Evolutionary conservation across 2,888 invertebrate genomes (phyloP), one percentile per base, ranked within the genome.

Genomic region (Rhynchonema sp.): DNA sequence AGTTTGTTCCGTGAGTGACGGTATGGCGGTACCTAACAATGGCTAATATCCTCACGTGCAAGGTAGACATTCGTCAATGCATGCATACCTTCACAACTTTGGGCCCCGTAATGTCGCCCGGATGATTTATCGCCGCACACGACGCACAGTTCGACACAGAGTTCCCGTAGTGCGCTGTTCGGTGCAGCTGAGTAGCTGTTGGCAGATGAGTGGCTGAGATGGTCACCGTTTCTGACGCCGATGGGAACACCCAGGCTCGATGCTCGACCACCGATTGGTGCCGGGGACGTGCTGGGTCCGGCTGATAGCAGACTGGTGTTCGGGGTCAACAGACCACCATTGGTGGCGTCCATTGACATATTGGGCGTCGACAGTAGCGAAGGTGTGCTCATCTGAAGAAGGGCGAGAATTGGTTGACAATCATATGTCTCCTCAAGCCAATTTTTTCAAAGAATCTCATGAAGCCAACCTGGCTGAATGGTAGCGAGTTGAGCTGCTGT

Each of bases 21-120:
- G 77, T 92, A 92, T 38, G 38, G 38, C 38, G 17, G 17, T 38
- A 13, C 17, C 6, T 17, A 38, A 38, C 38, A 38, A 17, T 38
- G 6, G 17, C 38, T 13, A 38, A 38, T 13, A 38, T 38, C 6
- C n/a, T n/a, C n/a, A n/a, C n/a, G n/a, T n/a, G n/a, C n/a, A n/a
- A n/a, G n/a, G n/a, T n/a, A 17, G 38, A 38, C 9, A 38, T 13
- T 17, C 6, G 38, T 13, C 38, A 38, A 38, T 13, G 17, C 38
- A 6, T 13, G 17, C 6, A 13, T 13, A 49, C 49, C 49, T 49
- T 49, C 49, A 49, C 49, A 49, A n/a, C 49, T 49, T 13, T 6
- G 3, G 13, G 49, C 49, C n/a, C 49, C 49, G n/a, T 49, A 49
- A 23, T 49, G 49, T 49, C 23, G 9, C 3, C 49, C 49, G 23